Base-by-base conservation (phyloP, 2,797 vertebrate genomes). In the Fratercula arctica region DNA sequence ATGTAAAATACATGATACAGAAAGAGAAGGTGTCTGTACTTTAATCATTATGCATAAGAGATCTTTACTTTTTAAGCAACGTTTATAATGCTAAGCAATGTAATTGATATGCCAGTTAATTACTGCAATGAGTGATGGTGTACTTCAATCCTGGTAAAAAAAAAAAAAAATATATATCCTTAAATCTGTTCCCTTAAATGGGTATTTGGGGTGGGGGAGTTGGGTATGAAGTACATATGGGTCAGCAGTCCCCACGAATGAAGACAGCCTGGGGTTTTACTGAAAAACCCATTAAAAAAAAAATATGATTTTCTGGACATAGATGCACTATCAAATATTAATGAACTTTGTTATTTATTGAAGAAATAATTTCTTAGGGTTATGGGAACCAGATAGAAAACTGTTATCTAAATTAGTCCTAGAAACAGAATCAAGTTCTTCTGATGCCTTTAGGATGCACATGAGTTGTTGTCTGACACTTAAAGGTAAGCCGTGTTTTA, bases 181-280 rank as follows among this genome's bases (percentile, higher is more conserved):
- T 51, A 45, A 0, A 6, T 84, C 64, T 68, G 1, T 8, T 37
- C 5, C 1, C 66, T 90, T 87, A 25, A 13, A 59, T 8, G 3
- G 18, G 1, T 76, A 28, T 45, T 43, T 77, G 2, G 5, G 2
- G 1, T 2, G 1, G 4, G 9, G 4, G 16, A 67, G 2, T 11
- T 51, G 16, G 6, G 26, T 64, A 37, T 33, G 17, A 85, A 69
- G 24, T 41, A 50, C 13, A 9, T 43, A 33, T 13, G 16, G 43
- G 28, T 92, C 74, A 87, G 28, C 19, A 80, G 12, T 50, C 17
- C 39, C 8, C 39, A 88, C 46, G 39, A 88, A 63, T 41, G 13
- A 85, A 88, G 87, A 60, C 2, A n/a, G 2, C 19, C 67, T 94
- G 11, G 6, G 3, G 7, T 63, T 89, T 94, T 80, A 19, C 14